These are phyloP conservation scores for Thryonomys swinderianus DNA, from an alignment of 2,113 vertebrate species.

Conservation along the genomic window DNA sequence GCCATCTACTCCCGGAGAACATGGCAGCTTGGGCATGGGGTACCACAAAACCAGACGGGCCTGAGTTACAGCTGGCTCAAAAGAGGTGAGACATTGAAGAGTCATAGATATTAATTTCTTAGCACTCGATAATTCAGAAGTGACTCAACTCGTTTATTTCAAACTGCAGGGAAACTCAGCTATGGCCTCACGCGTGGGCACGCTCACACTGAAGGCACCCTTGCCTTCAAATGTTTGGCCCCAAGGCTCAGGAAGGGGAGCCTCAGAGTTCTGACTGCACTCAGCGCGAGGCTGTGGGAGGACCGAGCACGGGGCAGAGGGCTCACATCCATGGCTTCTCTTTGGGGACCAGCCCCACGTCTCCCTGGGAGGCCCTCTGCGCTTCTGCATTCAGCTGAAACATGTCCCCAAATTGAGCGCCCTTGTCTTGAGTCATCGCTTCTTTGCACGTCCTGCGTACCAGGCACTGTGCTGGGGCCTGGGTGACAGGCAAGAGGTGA, in stretches of 20 bases:
- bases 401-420: background rate
- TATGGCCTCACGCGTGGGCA: background rate
- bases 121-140: conserved; percentile 48
- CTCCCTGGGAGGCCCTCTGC: background rate
- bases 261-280: background rate
- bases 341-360: background rate
- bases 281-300: background rate
- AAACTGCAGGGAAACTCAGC: background rate
- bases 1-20: background rate
- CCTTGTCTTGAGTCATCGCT: background rate
- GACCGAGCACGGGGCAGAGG: background rate
- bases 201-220: background rate
- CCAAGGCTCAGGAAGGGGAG: background rate
- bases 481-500: background rate
- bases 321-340: background rate
- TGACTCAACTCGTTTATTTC: conserved; percentile 47
- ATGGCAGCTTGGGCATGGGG: fast-evolving
- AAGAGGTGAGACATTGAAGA: conserved; percentile 40
- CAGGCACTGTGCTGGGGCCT: background rate
- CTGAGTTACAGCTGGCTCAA: conserved; percentile 39
- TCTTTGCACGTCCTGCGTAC: background rate
- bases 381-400: background rate
- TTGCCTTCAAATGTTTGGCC: background rate
- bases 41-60: background rate
- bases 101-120: conserved; percentile 56